Evolutionary conservation across 2,113 vertebrate genomes (phyloP).

Genomic region (Phalacrocorax brasilianus): DNA sequence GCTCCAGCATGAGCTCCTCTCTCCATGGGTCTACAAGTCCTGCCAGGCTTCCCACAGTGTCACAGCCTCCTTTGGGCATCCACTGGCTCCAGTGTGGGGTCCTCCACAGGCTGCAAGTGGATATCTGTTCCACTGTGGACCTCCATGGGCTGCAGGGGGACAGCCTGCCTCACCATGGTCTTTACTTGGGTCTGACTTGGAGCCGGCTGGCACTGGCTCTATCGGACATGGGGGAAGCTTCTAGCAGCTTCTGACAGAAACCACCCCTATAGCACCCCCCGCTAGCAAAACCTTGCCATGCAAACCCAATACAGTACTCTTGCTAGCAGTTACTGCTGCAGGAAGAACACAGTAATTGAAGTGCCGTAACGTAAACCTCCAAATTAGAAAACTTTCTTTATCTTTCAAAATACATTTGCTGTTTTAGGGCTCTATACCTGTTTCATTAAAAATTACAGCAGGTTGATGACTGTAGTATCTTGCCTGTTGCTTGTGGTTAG

Average conservation of each 20-base stretch:
- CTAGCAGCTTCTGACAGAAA: neutral
- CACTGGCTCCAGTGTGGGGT: neutral
- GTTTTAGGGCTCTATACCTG: neutral
- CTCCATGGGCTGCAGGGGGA: neutral
- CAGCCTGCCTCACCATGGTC: neutral
- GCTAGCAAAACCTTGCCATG: neutral
- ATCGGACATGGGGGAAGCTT: accelerated
- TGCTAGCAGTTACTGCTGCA: neutral
- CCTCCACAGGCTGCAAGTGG: neutral
- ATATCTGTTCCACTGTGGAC: neutral
- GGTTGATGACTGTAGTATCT: neutral
- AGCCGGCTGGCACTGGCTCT: neutral
- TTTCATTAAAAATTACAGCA: neutral
- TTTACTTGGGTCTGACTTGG: neutral
- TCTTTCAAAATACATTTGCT: neutral
- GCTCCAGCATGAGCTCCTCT: neutral
- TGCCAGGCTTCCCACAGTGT: neutral
- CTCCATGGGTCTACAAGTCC: neutral
- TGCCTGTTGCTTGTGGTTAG: neutral
- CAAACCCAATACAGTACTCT: neutral
- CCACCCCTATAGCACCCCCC: neutral
- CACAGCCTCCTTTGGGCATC: neutral
- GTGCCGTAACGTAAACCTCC: neutral
- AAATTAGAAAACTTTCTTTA: neutral
- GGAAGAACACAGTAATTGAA: neutral